Evolutionary conservation across 1,140 invertebrate species (phyloP), one percentile per base, ranked within the genome.

Genomic region (Apis cerana): DNA sequence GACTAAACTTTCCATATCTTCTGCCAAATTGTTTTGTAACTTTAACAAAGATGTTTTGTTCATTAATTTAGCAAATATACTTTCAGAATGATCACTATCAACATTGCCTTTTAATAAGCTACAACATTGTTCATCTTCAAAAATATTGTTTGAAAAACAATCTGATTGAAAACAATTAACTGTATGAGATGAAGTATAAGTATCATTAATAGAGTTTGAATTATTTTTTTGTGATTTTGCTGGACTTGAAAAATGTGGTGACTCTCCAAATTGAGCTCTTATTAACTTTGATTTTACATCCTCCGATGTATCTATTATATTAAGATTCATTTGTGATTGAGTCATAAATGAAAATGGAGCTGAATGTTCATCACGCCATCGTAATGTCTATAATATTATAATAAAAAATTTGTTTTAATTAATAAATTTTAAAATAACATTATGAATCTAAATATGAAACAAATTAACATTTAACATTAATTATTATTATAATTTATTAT

Each of bases 321-420:
- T 96, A 2, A 97, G 91, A 93, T 97, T 96, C 85, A 97, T 95
- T 91, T 97, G 97, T 52, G 97, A 97, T 88, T 95, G 95, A 1
- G 97, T 97, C 92, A 97, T 96, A 93, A 97, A 97, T 1, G 96
- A 95, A 93, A 97, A 98, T 27, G 97, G 97, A 59, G 95, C 96
- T 0, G 97, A 97, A 90, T 97, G 96, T 90, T 97, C 97, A 91
- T 97, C 97, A 84, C 95, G 94, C 94, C 96, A 97, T n/a, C 91
- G 90, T 59, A 94, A 77, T 27, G 93, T 94, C 94, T 94, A 70
- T 10, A 91, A 87, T 48, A 56, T 64, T 50, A 71, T 0, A 61
- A 1, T 68, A 61, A 82, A 23, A 61, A 62, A 61, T 8, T 74
- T 76, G 19, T 58, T 58, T 33, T 54, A 64, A 23, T 17, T 67